Evolutionary conservation across 2,113 vertebrate species (phyloP).

Genomic region (Corythaeola cristata): DNA sequence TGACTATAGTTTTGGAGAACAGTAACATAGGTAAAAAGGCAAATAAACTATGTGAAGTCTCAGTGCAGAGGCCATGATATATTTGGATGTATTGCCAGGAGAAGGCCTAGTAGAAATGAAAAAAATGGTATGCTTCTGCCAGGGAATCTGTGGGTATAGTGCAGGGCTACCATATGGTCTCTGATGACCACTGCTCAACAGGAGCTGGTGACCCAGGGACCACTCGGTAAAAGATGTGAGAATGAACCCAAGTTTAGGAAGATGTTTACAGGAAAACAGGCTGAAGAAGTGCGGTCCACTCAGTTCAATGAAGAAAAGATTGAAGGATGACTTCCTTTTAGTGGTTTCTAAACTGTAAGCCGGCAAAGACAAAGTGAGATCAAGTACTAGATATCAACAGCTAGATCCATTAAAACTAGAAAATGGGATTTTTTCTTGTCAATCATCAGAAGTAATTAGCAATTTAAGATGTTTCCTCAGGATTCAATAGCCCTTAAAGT

Average conservation of each 20-base stretch:
- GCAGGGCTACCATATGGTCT: rapidly evolving
- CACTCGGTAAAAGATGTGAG: not conserved
- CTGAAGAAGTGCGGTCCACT: not conserved
- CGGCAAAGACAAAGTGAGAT: not conserved
- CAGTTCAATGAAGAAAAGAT: not conserved
- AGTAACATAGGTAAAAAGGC: not conserved
- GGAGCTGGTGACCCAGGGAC: not conserved
- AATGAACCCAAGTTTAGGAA: not conserved
- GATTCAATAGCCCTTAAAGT: not conserved
- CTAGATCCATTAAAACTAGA: not conserved
- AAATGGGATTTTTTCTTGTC: not conserved
- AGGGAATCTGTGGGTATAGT: not conserved
- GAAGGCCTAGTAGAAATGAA: not conserved
- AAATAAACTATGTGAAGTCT: not conserved
- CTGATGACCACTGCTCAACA: not conserved
- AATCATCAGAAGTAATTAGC: not conserved
- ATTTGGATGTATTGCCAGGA: not conserved
- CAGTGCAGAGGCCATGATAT: not conserved
- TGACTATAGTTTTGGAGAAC: not conserved
- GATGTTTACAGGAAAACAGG: not conserved
- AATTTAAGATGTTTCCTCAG: not conserved
- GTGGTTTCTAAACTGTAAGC: not conserved
- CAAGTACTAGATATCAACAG: not conserved
- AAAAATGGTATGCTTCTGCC: not conserved
- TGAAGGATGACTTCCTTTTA: not conserved